phyloP scores from a whole-genome alignment of 2,113 vertebrate genomes.

The Tragelaphus imberbis region DNA sequence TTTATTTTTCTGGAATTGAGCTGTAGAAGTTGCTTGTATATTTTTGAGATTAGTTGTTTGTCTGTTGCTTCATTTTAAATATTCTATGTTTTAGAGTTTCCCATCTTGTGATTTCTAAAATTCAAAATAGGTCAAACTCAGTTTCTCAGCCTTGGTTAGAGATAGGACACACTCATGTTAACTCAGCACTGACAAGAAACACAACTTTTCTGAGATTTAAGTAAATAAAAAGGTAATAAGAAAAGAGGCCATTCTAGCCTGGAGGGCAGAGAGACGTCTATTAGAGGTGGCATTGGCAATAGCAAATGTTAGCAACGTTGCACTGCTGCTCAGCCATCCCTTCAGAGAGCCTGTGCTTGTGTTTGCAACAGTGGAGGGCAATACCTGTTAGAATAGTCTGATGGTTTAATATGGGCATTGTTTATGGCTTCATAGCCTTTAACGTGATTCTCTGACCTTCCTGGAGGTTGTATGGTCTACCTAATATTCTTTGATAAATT shows the following conservation, averaged over 20 bases:
- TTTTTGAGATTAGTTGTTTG: too few species aligned
- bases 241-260: background rate
- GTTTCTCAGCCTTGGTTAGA: background rate
- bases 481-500: background rate
- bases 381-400: background rate
- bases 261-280: background rate
- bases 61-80: too few species aligned
- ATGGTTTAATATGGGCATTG: background rate
- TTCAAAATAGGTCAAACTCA: background rate
- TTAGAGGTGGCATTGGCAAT: background rate
- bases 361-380: background rate
- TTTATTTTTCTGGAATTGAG: too few species aligned
- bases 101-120: background rate
- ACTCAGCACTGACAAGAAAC: background rate
- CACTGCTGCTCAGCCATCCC: accelerated
- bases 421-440: background rate
- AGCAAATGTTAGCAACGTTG: background rate
- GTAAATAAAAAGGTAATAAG: background rate
- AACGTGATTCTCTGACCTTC: background rate
- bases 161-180: background rate
- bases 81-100: background rate
- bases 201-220: background rate
- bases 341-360: background rate
- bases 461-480: background rate
- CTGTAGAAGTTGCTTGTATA: too few species aligned